Evolutionary conservation across 64 coral and sea anemone genomes (phyloP).

Genomic region (Montipora capricornis): DNA sequence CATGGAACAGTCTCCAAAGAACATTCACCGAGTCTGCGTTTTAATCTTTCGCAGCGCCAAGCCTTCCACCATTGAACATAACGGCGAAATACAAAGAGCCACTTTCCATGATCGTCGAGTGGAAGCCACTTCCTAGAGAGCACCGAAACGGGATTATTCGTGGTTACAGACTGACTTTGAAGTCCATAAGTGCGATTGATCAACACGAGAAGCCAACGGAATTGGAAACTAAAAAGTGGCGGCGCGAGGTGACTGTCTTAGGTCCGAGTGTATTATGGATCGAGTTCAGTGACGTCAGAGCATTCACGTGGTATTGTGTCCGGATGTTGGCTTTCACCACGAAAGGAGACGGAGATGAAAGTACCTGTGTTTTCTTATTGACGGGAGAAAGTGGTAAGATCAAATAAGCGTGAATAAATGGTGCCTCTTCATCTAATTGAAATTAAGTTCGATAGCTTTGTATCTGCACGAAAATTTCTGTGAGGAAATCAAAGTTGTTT

Average conservation of each 20-base stretch:
- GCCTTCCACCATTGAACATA: conserved; percentile 40
- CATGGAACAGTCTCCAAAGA: too few relatives aligned
- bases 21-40: too few relatives aligned
- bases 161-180: conserved; percentile 34
- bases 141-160: conserved; percentile 45
- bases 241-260: background rate
- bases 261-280: background rate
- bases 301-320: conserved; percentile 54
- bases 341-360: background rate
- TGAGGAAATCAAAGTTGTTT: too few relatives aligned
- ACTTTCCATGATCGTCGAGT: conserved; percentile 4
- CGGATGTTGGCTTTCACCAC: conserved; percentile 20
- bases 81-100: conserved; percentile 14
- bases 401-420: background rate
- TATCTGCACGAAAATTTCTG: too few relatives aligned
- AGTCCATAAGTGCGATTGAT: background rate
- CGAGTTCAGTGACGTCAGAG: conserved; percentile 5
- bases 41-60: conserved; percentile 4
- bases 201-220: background rate
- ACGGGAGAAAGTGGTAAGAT: conserved; percentile 56
- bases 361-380: conserved; percentile 8
- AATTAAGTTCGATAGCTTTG: too few relatives aligned
- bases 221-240: background rate
- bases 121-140: conserved; percentile 32
- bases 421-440: too few relatives aligned